These are phyloP conservation scores for Balearica regulorum DNA, from an alignment of 2,797 vertebrate species.

Conservation along the genomic window DNA sequence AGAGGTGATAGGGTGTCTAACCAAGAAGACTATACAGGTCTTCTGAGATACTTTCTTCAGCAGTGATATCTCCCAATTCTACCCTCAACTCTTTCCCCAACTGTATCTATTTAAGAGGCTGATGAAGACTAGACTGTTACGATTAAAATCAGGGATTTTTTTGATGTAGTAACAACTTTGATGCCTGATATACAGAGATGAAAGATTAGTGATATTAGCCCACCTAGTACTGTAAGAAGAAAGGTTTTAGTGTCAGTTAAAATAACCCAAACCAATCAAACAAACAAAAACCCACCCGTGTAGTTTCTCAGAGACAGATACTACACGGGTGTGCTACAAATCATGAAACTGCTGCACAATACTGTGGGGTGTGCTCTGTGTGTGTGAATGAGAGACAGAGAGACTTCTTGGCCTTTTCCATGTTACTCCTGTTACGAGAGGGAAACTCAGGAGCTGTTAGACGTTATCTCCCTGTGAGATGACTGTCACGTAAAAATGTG, in stretches of 20 bases:
- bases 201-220: neutral
- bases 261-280: neutral
- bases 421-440: neutral
- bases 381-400: neutral
- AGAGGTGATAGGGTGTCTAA: neutral
- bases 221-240: neutral
- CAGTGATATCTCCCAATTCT: neutral
- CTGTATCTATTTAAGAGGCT: neutral
- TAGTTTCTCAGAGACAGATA: neutral
- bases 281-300: neutral
- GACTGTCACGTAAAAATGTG: neutral
- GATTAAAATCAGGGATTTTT: neutral
- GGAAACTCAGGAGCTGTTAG: neutral
- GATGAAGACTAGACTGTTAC: neutral
- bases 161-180: neutral
- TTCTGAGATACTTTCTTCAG: neutral
- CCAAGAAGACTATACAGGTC: neutral
- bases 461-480: neutral
- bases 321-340: neutral
- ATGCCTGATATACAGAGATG: neutral
- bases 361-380: neutral
- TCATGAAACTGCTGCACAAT: neutral
- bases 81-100: neutral
- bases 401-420: slow-evolving; percentile 8
- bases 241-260: neutral